Percentiles rank a stretch among this genome's conserved stretches.
Conservation (phyloP, 1,140 invertebrate genomes). For the Hyles euphorbiae region DNA sequence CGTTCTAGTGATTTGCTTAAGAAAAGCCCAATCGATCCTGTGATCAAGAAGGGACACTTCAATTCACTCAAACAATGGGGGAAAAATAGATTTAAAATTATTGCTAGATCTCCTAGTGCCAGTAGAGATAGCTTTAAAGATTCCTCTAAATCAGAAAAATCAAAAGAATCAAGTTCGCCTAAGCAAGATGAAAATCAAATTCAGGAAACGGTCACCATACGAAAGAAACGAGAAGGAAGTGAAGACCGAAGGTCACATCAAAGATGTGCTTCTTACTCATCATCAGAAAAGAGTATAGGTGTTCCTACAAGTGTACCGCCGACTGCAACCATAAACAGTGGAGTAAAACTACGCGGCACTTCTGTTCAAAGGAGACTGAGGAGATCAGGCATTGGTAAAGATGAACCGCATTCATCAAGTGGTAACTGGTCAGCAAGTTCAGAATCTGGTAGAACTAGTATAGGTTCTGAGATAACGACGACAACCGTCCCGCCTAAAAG, state of each 20-base stretch:
- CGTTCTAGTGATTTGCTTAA: conserved; percentile 82
- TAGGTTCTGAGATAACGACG: conserved; percentile 86
- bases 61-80: conserved; percentile 90
- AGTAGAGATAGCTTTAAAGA: conserved; percentile 71
- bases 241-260: conserved; percentile 78
- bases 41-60: conserved; percentile 83
- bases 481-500: conserved; percentile 83
- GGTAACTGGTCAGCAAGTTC: conserved; percentile 96
- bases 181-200: conserved; percentile 76
- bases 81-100: conserved; percentile 83
- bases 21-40: conserved; percentile 76
- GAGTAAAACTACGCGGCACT: conserved; percentile 84
- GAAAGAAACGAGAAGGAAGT: conserved; percentile 72
- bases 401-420: conserved; percentile 91
- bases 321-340: conserved; percentile 75
- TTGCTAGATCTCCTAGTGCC: conserved; percentile 78
- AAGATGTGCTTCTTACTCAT: conserved; percentile 85
- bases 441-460: conserved; percentile 89
- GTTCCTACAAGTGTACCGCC: conserved; percentile 73
- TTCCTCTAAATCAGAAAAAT: conserved; percentile 60
- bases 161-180: conserved; percentile 57
- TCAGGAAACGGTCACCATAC: conserved; percentile 80
- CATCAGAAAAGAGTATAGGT: conserved; percentile 81
- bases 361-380: conserved; percentile 79
- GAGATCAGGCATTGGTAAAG: conserved; percentile 77